Evolutionary conservation across 1,140 invertebrate genomes (phyloP).

Genomic region (Lordiphosa collinella): DNA sequence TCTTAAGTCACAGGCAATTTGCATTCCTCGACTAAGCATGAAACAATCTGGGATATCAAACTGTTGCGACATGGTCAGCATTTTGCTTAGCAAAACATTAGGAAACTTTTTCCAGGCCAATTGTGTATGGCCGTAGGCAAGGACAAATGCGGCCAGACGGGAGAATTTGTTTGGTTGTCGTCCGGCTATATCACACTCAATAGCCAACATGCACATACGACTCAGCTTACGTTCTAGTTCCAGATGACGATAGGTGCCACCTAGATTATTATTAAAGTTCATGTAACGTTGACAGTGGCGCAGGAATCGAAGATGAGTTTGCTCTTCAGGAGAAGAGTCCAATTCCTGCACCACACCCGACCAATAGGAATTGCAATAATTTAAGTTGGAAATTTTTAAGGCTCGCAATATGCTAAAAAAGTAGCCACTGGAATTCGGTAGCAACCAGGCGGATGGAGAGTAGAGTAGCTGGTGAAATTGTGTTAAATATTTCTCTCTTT

Average conservation of each 20-base stretch:
- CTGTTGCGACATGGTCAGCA: slow-evolving; percentile 69
- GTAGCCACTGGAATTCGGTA: slow-evolving; percentile 35
- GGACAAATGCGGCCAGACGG: slow-evolving; percentile 79
- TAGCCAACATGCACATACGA: slow-evolving; percentile 70
- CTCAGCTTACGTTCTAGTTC: slow-evolving; percentile 80
- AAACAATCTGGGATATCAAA: slow-evolving; percentile 78
- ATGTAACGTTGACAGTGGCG: slow-evolving; percentile 80
- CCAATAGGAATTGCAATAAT: slow-evolving; percentile 80
- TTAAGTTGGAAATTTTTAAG: slow-evolving; percentile 79
- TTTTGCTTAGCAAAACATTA: slow-evolving; percentile 62
- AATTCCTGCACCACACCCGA: slow-evolving; percentile 54
- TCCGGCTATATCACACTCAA: slow-evolving; percentile 68
- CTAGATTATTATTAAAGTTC: slow-evolving; percentile 81
- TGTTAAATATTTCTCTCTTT: slow-evolving; percentile 61
- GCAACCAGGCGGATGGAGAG: slow-evolving; percentile 32
- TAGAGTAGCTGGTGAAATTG: slow-evolving; percentile 64
- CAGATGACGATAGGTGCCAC: slow-evolving; percentile 79
- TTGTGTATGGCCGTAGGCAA: slow-evolving; percentile 79
- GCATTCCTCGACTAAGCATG: slow-evolving; percentile 66
- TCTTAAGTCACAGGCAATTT: slow-evolving; percentile 65
- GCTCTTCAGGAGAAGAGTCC: slow-evolving; percentile 28
- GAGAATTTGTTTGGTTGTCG: slow-evolving; percentile 78
- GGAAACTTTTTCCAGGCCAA: slow-evolving; percentile 68
- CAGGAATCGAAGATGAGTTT: slow-evolving; percentile 67
- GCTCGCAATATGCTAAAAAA: slow-evolving; percentile 79